These are phyloP conservation scores for Vireo altiloquus DNA, from an alignment of 2,113 vertebrate species.

Conservation along the genomic window DNA sequence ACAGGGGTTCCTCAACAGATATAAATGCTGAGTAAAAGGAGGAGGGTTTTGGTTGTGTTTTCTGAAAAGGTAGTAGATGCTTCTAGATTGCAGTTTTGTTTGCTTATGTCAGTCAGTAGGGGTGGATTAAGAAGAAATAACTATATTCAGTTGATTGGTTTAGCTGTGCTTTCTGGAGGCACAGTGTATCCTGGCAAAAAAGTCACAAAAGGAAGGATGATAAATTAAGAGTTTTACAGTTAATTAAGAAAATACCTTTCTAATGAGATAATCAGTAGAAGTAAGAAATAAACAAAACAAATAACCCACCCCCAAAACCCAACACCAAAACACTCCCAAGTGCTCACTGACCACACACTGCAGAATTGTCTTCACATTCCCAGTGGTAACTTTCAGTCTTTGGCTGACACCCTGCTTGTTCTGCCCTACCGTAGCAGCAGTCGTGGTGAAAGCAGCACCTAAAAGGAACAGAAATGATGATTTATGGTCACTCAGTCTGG, in stretches of 20 bases:
- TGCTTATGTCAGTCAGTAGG: neutral
- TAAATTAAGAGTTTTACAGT: neutral
- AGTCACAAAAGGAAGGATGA: neutral
- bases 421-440: slow-evolving; percentile 66
- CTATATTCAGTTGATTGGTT: neutral
- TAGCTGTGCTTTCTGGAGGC: neutral
- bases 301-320: neutral
- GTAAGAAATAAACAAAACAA: neutral
- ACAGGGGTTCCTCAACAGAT: neutral
- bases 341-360: slow-evolving; percentile 65
- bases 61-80: neutral
- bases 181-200: neutral
- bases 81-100: neutral
- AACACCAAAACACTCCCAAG: neutral
- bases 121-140: neutral
- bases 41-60: neutral
- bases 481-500: neutral
- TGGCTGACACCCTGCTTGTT: slow-evolving; percentile 57
- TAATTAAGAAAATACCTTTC: neutral
- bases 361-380: slow-evolving; percentile 34
- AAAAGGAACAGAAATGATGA: neutral
- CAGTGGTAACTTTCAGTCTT: slow-evolving; percentile 68
- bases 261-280: neutral
- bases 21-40: neutral
- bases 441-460: slow-evolving; percentile 75